Evolutionary conservation across 2,888 invertebrate genomes (phyloP).

Genomic region (Tribolium freemani): DNA sequence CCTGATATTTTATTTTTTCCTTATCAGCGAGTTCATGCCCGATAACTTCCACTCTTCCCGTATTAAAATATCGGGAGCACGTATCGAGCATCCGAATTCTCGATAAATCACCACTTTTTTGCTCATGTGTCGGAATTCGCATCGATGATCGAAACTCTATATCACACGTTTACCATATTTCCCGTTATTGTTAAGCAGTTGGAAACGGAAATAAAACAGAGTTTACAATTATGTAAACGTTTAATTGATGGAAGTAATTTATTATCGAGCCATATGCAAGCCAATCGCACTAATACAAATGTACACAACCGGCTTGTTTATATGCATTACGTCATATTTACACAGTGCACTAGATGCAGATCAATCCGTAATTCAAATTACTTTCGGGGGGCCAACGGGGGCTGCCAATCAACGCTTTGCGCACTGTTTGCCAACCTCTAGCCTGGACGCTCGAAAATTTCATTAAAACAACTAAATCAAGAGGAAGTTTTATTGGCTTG

Average conservation of each 20-base stretch:
- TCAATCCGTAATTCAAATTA: constrained; percentile 12
- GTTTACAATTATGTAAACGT: constrained; percentile 41
- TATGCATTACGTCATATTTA: constrained; percentile 37
- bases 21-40: too few species aligned
- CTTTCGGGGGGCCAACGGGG: background rate
- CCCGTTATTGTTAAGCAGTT: constrained; percentile 39
- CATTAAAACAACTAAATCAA: background rate
- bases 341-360: constrained; percentile 4
- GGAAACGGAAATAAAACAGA: constrained; percentile 40
- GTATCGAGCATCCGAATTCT: background rate
- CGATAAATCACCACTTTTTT: constrained; percentile 31
- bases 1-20: too few species aligned
- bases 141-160: constrained; percentile 34
- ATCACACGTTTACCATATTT: constrained; percentile 33
- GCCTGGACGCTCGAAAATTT: background rate
- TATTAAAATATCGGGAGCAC: constrained; percentile 4
- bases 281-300: constrained; percentile 33
- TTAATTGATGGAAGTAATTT: constrained; percentile 42
- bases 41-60: background rate
- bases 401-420: background rate
- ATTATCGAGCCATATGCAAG: constrained; percentile 26
- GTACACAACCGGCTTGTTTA: constrained; percentile 34
- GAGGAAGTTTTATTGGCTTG: too few species aligned
- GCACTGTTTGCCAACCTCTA: too few species aligned
- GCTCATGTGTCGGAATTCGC: background rate